Conservation (phyloP, 1,140 invertebrate species). For the Mizuhopecten yessoensis region DNA sequence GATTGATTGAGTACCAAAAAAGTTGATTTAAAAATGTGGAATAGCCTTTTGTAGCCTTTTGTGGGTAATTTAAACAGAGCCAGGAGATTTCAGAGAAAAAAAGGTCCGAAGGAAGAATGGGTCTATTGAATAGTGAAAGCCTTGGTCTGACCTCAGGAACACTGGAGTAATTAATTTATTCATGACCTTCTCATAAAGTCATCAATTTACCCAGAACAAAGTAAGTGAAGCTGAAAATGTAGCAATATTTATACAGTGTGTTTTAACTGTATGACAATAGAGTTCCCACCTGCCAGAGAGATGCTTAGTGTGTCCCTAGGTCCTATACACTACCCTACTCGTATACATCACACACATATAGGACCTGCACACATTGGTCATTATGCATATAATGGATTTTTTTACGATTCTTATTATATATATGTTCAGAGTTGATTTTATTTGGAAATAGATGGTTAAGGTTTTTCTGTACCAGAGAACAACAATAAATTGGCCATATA, state of each 20-base stretch:
- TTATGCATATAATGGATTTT: too few relatives aligned
- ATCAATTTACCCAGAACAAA: slow-evolving; percentile 13
- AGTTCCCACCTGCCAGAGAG: not conserved
- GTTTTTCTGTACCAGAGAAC: too few relatives aligned
- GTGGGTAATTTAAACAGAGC: slow-evolving; percentile 36
- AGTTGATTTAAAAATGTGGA: slow-evolving; percentile 20
- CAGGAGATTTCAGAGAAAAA: slow-evolving; percentile 24
- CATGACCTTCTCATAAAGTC: slow-evolving; percentile 34
- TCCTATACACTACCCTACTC: too few relatives aligned
- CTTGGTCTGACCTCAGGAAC: not conserved
- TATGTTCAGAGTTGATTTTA: too few relatives aligned
- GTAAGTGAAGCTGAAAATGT: slow-evolving; percentile 24
- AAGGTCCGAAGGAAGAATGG: slow-evolving; percentile 21
- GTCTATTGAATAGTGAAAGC: not conserved
- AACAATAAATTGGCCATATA: too few relatives aligned
- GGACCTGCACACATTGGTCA: too few relatives aligned
- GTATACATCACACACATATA: too few relatives aligned
- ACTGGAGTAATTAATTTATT: slow-evolving; percentile 20
- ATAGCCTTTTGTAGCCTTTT: slow-evolving; percentile 38
- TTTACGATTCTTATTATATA: too few relatives aligned
- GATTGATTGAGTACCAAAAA: slow-evolving; percentile 34
- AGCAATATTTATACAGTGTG: not conserved
- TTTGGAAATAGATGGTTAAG: too few relatives aligned
- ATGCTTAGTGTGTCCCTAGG: too few relatives aligned
- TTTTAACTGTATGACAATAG: not conserved